Percentiles rank a stretch among this genome's conserved stretches.
Evolutionary conservation across 1,140 invertebrate genomes (phyloP).

Genomic region (Drosophila mayri): DNA sequence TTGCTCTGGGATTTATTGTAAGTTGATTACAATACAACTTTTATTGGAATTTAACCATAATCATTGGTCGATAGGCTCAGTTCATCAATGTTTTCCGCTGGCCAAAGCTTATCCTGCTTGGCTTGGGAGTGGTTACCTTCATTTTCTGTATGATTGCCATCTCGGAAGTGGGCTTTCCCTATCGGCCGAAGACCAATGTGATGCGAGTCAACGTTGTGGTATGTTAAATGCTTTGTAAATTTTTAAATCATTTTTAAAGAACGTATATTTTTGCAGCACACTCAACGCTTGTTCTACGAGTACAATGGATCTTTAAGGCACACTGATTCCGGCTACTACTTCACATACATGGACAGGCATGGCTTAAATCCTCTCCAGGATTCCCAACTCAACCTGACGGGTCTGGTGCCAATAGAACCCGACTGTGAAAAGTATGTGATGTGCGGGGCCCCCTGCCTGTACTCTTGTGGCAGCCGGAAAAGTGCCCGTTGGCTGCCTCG

Average conservation of each 20-base stretch:
- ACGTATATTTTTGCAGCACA: constrained; percentile 85
- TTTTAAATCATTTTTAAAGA: background rate
- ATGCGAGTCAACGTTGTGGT: constrained; percentile 89
- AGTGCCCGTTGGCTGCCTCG: constrained; percentile 56
- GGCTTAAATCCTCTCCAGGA: constrained; percentile 86
- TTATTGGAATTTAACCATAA: too few species aligned
- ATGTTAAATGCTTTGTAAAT: constrained; percentile 3
- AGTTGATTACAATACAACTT: background rate
- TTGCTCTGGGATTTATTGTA: constrained; percentile 71
- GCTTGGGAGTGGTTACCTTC: constrained; percentile 80
- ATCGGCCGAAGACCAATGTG: constrained; percentile 88
- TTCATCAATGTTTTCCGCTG: constrained; percentile 70
- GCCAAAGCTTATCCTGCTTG: constrained; percentile 54
- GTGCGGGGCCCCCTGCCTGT: constrained; percentile 90
- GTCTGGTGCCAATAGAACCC: constrained; percentile 86
- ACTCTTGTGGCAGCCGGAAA: constrained; percentile 63
- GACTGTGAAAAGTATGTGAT: constrained; percentile 89
- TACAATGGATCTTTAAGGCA: constrained; percentile 85
- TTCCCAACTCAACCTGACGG: constrained; percentile 77
- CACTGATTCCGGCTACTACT: constrained; percentile 89
- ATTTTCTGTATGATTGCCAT: constrained; percentile 86
- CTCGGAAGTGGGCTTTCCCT: constrained; percentile 91
- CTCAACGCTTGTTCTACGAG: constrained; percentile 87
- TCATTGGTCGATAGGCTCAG: constrained; percentile 41
- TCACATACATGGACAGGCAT: constrained; percentile 90